These are phyloP conservation scores for Dendronephthya gigantea DNA, from an alignment of 64 coral and sea anemone genomes.

Conservation along the genomic window DNA sequence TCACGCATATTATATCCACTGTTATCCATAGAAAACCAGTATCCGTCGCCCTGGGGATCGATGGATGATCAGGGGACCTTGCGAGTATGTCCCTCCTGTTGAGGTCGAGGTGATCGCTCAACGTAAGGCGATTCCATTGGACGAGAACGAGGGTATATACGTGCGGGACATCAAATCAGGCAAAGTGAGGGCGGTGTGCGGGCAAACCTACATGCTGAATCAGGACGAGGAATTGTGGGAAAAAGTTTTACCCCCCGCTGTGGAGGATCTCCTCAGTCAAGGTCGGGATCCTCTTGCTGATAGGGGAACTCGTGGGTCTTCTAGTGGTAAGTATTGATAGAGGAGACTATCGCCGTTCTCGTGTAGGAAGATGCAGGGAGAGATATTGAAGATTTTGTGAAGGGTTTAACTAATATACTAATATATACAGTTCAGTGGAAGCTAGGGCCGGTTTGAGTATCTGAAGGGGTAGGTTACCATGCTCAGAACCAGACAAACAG, in stretches of 20 bases:
- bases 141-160: slow-evolving; percentile 97
- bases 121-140: slow-evolving; percentile 84
- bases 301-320: slow-evolving; percentile 41
- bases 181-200: slow-evolving; percentile 85
- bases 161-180: slow-evolving; percentile 94
- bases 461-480: too few species aligned
- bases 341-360: background rate
- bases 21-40: slow-evolving; percentile 42
- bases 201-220: slow-evolving; percentile 92
- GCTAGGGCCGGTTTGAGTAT: too few species aligned
- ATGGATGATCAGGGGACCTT: slow-evolving; percentile 97
- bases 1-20: too few species aligned
- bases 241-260: slow-evolving; percentile 72
- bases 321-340: background rate
- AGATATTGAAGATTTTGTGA: too few species aligned
- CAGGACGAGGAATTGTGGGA: slow-evolving; percentile 95
- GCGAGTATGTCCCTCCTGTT: slow-evolving; percentile 87
- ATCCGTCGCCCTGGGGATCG: slow-evolving; percentile 70
- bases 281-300: slow-evolving; percentile 97
- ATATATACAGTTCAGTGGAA: too few species aligned
- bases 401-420: too few species aligned
- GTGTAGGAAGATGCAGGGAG: too few species aligned
- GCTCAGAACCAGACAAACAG: too few species aligned
- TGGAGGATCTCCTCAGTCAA: slow-evolving; percentile 63
- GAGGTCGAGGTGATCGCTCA: slow-evolving; percentile 77